phyloP scores from a whole-genome alignment of 2,888 invertebrate genomes.

The Stenodema calcarata region DNA sequence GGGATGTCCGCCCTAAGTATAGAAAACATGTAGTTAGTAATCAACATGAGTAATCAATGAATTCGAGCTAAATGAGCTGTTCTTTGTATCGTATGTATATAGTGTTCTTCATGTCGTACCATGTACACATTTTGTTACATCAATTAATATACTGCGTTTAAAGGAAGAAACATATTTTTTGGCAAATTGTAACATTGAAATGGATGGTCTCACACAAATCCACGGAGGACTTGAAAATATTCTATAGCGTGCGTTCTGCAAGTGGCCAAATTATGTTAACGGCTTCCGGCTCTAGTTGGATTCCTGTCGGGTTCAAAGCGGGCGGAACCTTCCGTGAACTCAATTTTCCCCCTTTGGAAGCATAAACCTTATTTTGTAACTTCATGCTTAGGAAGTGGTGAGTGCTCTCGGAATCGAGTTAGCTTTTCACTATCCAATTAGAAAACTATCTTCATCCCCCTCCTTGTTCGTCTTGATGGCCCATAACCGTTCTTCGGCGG shows the following conservation, averaged over 20 bases:
- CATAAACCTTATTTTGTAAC: conserved; percentile 34
- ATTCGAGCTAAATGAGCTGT: no score
- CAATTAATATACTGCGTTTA: no score
- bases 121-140: no score
- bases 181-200: not conserved
- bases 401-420: conserved; percentile 27
- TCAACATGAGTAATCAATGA: no score
- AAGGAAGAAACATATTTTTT: not conserved
- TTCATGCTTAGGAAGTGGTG: conserved; percentile 9
- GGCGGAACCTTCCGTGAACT: conserved; percentile 22
- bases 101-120: no score
- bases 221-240: not conserved
- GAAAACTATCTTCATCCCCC: conserved; percentile 29
- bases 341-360: conserved; percentile 23
- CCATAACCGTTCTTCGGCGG: not conserved
- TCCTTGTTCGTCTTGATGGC: not conserved
- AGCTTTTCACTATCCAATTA: conserved; percentile 33
- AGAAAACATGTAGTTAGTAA: no score
- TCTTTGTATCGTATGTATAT: no score
- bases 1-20: no score
- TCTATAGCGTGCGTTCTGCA: not conserved
- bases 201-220: not conserved
- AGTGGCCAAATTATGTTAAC: not conserved
- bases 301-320: conserved; percentile 22
- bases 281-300: not conserved